Base-by-base conservation (phyloP, 2,113 vertebrate species). In the Tachuris rubrigastra region DNA sequence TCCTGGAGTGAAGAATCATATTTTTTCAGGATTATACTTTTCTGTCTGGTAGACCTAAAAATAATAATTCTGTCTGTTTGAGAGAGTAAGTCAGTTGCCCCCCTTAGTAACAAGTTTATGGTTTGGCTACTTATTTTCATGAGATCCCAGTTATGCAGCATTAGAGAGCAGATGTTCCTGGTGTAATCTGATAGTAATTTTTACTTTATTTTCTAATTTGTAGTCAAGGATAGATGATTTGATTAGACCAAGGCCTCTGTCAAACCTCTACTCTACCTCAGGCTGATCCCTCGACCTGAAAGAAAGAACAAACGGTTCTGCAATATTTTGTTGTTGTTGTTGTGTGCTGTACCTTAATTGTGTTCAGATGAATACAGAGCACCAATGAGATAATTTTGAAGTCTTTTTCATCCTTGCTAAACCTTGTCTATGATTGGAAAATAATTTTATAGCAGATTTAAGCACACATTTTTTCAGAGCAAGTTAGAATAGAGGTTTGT, bases 221-320 rank as follows among this genome's bases (percentile, higher is more conserved):
- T 90, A 80, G 77, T 67, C 90, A 90, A 97, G 96, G 93, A 95
- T 72, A 95, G 89, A 96, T 93, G 66, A 81, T 94, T 96, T 97
- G 96, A 95, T 94, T 91, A 97, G 92, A 96, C 80, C 83, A 95
- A 85, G 73, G 63, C 81, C 87, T 96, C 88, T 89, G 42, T 96
- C 53, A 96, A 94, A 63, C 74, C 66, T 69, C 59, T 50, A 65
- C 28, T 27, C 87, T 96, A 60, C 95, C 95, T 96, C 93, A 95
- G 72, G 56, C 65, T 94, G 92, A 94, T 92, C 72, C 90, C 84
- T 88, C 86, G 85, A 71, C n/a, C 62, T 96, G 69, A 97, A 78
- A 93, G 69, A 94, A 95, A 87, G 96, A 96, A 95, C 93, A 96
- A 92, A 89, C 89, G 94, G 53, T 94, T 94, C 93, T 90, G 17